Base-by-base conservation (phyloP, 2,113 vertebrate genomes). In the Hemichromis elongatus region DNA sequence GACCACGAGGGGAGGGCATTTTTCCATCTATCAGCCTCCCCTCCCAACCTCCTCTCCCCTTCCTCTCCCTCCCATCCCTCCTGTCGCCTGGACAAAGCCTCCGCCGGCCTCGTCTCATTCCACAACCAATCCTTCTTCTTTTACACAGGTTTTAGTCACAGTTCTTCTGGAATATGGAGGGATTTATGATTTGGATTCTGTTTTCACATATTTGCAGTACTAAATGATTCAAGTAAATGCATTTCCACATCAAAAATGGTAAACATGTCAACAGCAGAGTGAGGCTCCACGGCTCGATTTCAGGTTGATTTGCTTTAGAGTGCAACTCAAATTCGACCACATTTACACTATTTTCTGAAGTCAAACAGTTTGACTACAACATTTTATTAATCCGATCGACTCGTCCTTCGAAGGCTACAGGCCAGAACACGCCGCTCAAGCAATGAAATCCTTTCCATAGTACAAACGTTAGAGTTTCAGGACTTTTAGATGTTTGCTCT, bases 1-100 rank as follows among this genome's bases (percentile, higher is more conserved):
- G 98, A 98, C 97, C 97, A 98, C 96, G 97, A 96, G 97, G 97
- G 97, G 88, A 96, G 97, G 97, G 96, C 85, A 86, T 91, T 97
- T 86, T 68, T 93, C 24, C 98, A 99, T 99, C 97, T 96, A 97
- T 98, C 97, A 97, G 97, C 93, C 94, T 37, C 90, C 59, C 57
- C 63, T 56, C 54, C 9, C 97, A 97, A 97, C 93, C 94, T 50
- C 90, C 59, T 54, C 57, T 56, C 53, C 53, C 61, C 63, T 52
- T 19, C 42, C 79, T 42, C 84, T 47, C 30, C 37, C 59, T 73
- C 33, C 47, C 86, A 57, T 16, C 19, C 16, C 59, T 83, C 77
- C 87, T 96, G 96, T 96, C 90, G 81, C 83, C 93, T 96, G 97
- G 96, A 96, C 97, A 97, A 96, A 96, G 96, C 70, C 83, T 80